These are phyloP conservation scores for Pteronotus mesoamericanus DNA, from an alignment of 2,797 vertebrate species.

Conservation along the genomic window DNA sequence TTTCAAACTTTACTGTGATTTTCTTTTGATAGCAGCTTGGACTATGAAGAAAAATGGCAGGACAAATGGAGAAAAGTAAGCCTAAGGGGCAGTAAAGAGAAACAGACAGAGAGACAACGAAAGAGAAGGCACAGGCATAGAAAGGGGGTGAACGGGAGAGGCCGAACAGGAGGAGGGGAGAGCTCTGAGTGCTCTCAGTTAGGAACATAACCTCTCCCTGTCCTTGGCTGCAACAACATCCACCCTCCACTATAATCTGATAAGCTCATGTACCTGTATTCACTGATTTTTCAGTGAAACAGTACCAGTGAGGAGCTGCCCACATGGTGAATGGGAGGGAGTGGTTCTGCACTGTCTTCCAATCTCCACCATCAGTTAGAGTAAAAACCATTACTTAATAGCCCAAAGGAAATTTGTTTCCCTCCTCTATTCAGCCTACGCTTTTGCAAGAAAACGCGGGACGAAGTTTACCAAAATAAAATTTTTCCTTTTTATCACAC, in stretches of 20 bases:
- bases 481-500: background rate
- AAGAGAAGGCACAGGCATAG: background rate
- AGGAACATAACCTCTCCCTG: background rate
- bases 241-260: background rate
- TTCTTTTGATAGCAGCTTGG: background rate
- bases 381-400: background rate
- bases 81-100: background rate
- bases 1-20: background rate
- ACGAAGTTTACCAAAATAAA: background rate
- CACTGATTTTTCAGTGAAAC: background rate
- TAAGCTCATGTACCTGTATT: background rate
- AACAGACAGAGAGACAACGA: background rate
- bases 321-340: fast-evolving
- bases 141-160: background rate
- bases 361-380: background rate
- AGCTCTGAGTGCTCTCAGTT: background rate
- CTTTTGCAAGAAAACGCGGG: background rate
- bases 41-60: background rate
- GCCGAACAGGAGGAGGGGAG: background rate
- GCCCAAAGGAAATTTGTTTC: background rate
- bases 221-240: background rate
- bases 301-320: background rate
- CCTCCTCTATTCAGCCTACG: background rate
- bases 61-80: background rate
- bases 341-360: background rate